Base-by-base conservation (phyloP, 2,888 invertebrate genomes). In the Caenorhabditis drosophilae region DNA sequence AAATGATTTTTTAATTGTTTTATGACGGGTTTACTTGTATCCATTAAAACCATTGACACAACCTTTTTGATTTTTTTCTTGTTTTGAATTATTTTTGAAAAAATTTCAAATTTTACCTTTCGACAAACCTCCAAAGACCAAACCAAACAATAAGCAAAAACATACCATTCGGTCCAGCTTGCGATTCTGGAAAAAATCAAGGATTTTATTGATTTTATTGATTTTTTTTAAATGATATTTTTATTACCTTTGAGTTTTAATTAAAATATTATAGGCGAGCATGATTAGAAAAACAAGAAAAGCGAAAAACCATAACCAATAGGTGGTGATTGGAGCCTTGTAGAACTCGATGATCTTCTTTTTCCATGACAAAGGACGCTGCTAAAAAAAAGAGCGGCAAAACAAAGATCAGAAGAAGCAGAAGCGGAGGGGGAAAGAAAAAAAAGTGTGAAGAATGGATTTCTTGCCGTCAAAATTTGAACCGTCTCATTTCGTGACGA, bases 291-390 rank as follows among this genome's bases (percentile, higher is more conserved):
- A 83, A 6, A 79, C 53, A 26, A 69, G 49, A 38, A 78, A 83
- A n/a, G 71, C 70, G 23, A 83, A 48, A 80, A 94, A 92, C 87
- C 97, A 94, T 16, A 93, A 90, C 93, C 95, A 97, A 86, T 97
- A 98, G 85, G 97, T 97, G 6, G 97, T 95, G 75, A 98, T 94
- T 1, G 98, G 98, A 41, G 98, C 96, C 22, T 93, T 94, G 85
- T 95, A 98, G 87, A 98, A 98, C 87, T 98, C 98, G 83, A 93
- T 92, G 57, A 98, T 88, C 53, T 73, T 74, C 34, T 72, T 67
- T 11, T 72, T 75, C 71, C 78, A 79, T n/a, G 72, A 74, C n/a
- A 81, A 45, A 0, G 73, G 59, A 2, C 64, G 61, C 51, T 67
- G 60, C 59, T 62, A 51, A 48, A 56, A 47, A 27, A 45, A 1